phyloP scores from a whole-genome alignment of 2,888 invertebrate species.

The Tinea pellionella region DNA sequence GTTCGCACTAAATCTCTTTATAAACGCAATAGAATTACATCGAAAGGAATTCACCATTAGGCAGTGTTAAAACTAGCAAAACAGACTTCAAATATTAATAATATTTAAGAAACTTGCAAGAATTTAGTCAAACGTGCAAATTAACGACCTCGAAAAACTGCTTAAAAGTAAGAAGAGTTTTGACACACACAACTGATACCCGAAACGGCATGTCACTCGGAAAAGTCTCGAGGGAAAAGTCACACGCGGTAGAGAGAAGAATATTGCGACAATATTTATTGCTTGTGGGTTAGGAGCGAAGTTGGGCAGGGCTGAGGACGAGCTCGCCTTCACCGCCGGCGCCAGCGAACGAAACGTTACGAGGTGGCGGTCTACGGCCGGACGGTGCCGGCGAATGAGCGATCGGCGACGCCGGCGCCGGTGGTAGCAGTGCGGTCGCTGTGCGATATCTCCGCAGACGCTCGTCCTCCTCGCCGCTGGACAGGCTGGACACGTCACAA shows the following conservation, averaged over 20 bases:
- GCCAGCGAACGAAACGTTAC: constrained; percentile 64
- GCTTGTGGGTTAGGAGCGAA: constrained; percentile 40
- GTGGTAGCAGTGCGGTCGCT: constrained; percentile 22
- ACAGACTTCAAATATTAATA: constrained; percentile 28
- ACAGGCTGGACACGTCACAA: constrained; percentile 60
- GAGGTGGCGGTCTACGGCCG: constrained; percentile 39
- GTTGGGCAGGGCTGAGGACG: constrained; percentile 73
- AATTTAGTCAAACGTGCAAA: constrained; percentile 60
- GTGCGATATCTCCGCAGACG: constrained; percentile 59
- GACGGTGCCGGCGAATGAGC: constrained; percentile 23
- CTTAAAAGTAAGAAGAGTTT: constrained; percentile 3
- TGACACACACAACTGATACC: not conserved
- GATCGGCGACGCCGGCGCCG: constrained; percentile 17
- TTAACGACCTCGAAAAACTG: not conserved
- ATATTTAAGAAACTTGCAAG: constrained; percentile 39
- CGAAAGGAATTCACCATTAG: not conserved
- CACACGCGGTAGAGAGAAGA: constrained; percentile 21
- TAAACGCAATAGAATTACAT: not conserved
- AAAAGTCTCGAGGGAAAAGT: not conserved
- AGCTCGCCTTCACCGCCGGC: constrained; percentile 64
- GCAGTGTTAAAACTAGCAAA: constrained; percentile 33
- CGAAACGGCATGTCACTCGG: not conserved
- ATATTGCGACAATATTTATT: constrained; percentile 45
- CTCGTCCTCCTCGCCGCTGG: constrained; percentile 65
- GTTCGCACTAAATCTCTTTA: not conserved